phyloP scores from a whole-genome alignment of 2,113 vertebrate species.

The Ptilorrhoa leucosticta region DNA sequence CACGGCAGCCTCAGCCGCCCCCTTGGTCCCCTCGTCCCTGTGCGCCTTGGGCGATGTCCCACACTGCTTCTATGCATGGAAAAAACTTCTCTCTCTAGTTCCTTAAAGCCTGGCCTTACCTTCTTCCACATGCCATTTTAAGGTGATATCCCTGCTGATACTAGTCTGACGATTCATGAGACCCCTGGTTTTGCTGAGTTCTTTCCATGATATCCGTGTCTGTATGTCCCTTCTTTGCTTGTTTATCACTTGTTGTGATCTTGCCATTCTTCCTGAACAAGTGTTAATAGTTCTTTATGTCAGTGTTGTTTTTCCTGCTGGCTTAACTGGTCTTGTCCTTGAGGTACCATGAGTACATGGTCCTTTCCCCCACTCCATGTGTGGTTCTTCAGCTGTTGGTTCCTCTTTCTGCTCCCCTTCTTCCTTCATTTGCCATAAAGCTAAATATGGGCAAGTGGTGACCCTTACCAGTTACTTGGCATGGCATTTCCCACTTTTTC shows the following conservation, averaged over 20 bases:
- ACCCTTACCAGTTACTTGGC: background rate
- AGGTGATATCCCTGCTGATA: background rate
- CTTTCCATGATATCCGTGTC: background rate
- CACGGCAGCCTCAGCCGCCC: rapidly evolving
- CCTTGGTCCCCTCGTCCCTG: rapidly evolving
- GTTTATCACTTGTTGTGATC: background rate
- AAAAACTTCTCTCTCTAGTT: background rate
- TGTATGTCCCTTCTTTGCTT: background rate
- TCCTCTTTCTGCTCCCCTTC: background rate
- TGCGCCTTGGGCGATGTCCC: rapidly evolving
- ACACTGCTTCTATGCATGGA: rapidly evolving
- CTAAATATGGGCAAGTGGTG: background rate
- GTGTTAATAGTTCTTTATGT: background rate
- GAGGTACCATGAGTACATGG: rapidly evolving
- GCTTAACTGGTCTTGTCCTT: background rate
- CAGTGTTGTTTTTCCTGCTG: background rate
- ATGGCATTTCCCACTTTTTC: background rate
- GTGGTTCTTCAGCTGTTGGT: background rate
- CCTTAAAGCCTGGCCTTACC: background rate
- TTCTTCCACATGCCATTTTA: background rate
- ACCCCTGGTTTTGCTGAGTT: background rate
- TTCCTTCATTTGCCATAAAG: background rate
- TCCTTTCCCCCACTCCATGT: background rate
- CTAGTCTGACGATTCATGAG: background rate
- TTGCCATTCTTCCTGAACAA: background rate